Base-by-base conservation (phyloP, 2,797 vertebrate species). In the Notolabrus celidotus region DNA sequence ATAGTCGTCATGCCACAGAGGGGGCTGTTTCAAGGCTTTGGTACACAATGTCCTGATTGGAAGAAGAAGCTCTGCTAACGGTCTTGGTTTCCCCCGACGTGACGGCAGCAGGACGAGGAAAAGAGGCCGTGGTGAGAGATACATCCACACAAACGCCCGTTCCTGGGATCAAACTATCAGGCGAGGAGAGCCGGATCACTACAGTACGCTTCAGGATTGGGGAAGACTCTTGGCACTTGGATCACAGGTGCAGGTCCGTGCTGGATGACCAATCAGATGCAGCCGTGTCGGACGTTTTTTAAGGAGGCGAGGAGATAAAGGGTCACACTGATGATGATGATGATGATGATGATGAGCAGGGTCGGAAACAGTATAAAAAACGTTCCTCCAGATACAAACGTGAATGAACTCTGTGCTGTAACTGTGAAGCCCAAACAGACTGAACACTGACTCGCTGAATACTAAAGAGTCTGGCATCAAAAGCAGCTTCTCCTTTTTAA, bases 21-120 rank as follows among this genome's bases (percentile, higher is more conserved):
- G 88, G 81, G 84, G 84, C 86, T 89, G 76, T 89, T 88, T 87
- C 84, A 92, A 93, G 91, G 92, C 93, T 94, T 95, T 94, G 94
- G 94, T 94, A 91, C 88, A 87, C 79, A 82, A 90, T 63, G 83
- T 93, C 86, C 89, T 92, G 89, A 91, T 85, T 91, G 90, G 92
- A 94, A 93, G 92, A 89, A 87, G 86, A 87, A 80, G 66, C 85
- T 88, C 84, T 77, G 76, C 78, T 70, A 58, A 53, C 4, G 33
- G 65, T 31, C 4, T 31, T 29, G 1, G 29, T 31, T 31, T 31
- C 7, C 29, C 31, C 29, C 7, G 29, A 31, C 29, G 7, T 3
- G 7, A 31, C 31, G 29, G 29, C 29, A 31, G 29, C 29, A 31
- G 29, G 29, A 31, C 7, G 29, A 31, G 31, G 29, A 31, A 31